phyloP scores from a whole-genome alignment of 23 tunicate genomes.

The Aplidium turbinatum region DNA sequence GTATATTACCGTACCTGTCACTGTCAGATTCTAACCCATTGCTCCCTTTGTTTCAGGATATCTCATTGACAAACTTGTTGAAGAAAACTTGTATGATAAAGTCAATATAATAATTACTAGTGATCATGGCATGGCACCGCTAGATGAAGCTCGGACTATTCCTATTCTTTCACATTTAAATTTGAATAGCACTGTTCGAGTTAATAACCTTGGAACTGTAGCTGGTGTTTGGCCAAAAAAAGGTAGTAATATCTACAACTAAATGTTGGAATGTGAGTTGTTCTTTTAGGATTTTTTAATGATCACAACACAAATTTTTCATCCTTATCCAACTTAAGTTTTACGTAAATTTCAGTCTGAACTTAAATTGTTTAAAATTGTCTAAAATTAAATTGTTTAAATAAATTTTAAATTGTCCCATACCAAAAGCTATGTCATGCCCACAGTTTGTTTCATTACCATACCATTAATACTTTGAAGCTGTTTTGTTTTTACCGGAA shows the following conservation, averaged over 20 bases:
- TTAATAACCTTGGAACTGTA: constrained; percentile 61
- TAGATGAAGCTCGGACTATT: constrained; percentile 44
- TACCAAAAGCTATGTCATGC: too few relatives aligned
- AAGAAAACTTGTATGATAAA: constrained; percentile 41
- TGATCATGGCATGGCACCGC: constrained; percentile 83
- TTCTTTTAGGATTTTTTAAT: too few relatives aligned
- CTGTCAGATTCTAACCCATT: neutral
- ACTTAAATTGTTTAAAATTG: too few relatives aligned
- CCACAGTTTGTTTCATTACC: too few relatives aligned
- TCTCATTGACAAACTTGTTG: constrained; percentile 45
- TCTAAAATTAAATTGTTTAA: too few relatives aligned
- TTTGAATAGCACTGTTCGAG: constrained; percentile 20
- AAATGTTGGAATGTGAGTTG: neutral
- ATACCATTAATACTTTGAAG: too few relatives aligned
- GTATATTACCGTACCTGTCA: too few relatives aligned
- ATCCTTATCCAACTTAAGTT: too few relatives aligned
- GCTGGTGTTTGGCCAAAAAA: constrained; percentile 85
- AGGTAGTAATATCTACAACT: constrained; percentile 24
- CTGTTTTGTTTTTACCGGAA: too few relatives aligned
- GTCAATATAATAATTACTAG: constrained; percentile 89
- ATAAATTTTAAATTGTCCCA: too few relatives aligned
- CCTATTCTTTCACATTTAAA: constrained; percentile 54
- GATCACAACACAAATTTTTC: too few relatives aligned
- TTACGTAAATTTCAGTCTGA: too few relatives aligned
- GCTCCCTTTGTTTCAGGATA: constrained; percentile 56